Evolutionary conservation across 2,888 invertebrate genomes (phyloP).

Genomic region (Brachynemurus nebulosus): DNA sequence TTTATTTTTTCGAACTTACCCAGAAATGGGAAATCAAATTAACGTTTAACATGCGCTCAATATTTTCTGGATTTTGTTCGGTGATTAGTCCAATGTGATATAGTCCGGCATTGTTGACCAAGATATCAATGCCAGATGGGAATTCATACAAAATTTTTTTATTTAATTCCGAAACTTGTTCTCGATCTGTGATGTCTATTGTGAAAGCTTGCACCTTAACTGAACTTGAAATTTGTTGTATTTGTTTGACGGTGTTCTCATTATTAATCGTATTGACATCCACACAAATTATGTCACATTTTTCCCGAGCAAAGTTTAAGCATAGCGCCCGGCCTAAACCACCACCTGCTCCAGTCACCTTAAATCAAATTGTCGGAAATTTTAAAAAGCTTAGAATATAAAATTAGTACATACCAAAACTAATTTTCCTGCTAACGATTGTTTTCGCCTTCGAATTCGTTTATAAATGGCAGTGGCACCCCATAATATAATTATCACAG

Average conservation of each 20-base stretch:
- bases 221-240: background rate
- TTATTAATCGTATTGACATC: background rate
- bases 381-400: no score
- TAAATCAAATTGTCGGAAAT: no score
- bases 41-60: no score
- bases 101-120: slow-evolving; percentile 1
- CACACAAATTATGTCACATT: slow-evolving; percentile 1
- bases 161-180: background rate
- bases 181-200: background rate
- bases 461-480: no score
- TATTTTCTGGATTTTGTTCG: no score
- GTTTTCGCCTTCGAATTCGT: no score
- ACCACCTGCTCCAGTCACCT: background rate
- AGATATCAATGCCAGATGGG: background rate
- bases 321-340: background rate
- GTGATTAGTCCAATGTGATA: no score
- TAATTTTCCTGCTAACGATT: no score
- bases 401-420: no score
- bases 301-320: background rate
- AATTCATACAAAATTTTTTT: background rate
- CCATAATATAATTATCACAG: no score
- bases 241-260: background rate
- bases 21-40: no score
- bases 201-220: background rate
- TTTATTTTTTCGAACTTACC: no score